These are phyloP conservation scores for Aphrophora alni DNA, from an alignment of 2,888 invertebrate species.

Conservation along the genomic window DNA sequence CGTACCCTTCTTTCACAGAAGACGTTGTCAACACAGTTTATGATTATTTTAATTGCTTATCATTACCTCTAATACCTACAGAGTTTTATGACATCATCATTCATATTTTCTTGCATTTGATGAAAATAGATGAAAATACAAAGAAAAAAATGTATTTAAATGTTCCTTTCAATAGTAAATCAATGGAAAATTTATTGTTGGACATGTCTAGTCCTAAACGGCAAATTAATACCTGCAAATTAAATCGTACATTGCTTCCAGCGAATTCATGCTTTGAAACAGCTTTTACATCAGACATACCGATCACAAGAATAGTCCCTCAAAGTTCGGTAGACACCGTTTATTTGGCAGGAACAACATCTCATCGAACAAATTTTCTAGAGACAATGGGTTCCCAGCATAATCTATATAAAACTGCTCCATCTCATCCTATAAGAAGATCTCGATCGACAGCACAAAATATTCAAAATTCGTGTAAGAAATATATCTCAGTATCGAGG, in stretches of 20 bases:
- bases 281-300: constrained; percentile 55
- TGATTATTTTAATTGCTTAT: background rate
- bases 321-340: constrained; percentile 51
- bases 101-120: background rate
- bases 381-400: background rate
- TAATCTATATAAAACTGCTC: background rate
- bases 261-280: constrained; percentile 55
- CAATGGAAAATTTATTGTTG: constrained; percentile 40
- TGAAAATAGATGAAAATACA: constrained; percentile 6
- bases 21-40: background rate
- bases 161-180: constrained; percentile 18
- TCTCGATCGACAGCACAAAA: constrained; percentile 33
- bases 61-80: background rate
- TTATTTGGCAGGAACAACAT: constrained; percentile 36
- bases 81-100: constrained; percentile 6
- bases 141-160: background rate
- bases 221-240: constrained; percentile 3
- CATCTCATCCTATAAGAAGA: background rate
- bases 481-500: background rate
- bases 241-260: constrained; percentile 40
- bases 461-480: background rate
- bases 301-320: constrained; percentile 54
- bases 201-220: constrained; percentile 31
- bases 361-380: background rate
- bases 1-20: background rate